Evolutionary conservation across 2,888 invertebrate species (phyloP).

Genomic region (Thysanoteuthis rhombus): DNA sequence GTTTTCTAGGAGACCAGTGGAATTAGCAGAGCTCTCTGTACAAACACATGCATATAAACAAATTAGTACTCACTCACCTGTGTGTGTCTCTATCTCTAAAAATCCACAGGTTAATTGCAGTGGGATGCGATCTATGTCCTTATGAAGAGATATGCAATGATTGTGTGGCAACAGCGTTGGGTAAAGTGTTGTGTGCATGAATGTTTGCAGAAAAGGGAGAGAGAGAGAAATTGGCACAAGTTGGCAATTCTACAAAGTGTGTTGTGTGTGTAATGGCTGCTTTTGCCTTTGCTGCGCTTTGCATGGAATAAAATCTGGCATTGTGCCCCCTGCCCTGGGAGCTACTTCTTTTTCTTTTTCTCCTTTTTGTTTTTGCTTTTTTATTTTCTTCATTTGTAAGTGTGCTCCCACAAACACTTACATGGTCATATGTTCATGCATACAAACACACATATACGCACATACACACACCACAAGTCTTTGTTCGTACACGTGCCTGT

Average conservation of each 20-base stretch:
- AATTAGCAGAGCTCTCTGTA: background rate
- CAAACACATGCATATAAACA: background rate
- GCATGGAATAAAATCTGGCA: constrained; percentile 12
- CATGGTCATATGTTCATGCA: background rate
- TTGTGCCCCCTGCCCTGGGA: constrained; percentile 12
- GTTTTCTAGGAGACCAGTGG: background rate
- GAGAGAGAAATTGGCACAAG: background rate
- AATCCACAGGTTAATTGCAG: constrained; percentile 12
- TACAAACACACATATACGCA: background rate
- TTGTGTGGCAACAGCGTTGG: background rate
- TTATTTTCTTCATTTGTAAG: constrained; percentile 1
- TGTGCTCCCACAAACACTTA: background rate
- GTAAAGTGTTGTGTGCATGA: background rate
- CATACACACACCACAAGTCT: background rate
- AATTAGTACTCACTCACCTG: background rate
- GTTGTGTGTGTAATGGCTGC: constrained; percentile 12
- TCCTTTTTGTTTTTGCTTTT: background rate
- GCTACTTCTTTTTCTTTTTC: constrained; percentile 12
- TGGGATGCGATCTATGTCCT: background rate
- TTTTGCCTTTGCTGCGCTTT: constrained; percentile 12
- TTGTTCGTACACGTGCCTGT: background rate
- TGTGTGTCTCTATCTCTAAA: background rate
- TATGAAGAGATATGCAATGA: background rate
- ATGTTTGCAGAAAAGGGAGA: background rate
- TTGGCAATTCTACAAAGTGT: background rate